These are phyloP conservation scores for Drosophila insularis DNA, from an alignment of 1,140 invertebrate genomes.

Conservation along the genomic window DNA sequence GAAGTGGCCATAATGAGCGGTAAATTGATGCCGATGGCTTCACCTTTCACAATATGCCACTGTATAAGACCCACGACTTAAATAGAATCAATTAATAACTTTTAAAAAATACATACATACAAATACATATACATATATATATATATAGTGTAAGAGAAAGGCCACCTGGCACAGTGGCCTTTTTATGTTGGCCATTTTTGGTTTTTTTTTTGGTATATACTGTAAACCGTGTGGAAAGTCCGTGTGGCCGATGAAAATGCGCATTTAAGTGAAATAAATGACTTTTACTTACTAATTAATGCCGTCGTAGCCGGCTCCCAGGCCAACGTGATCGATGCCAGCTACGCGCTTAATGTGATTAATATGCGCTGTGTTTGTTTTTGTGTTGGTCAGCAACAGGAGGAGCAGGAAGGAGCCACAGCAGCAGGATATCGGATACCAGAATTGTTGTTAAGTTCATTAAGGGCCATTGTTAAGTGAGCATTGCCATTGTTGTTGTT, in stretches of 20 bases:
- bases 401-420: slow-evolving; percentile 19
- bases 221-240: slow-evolving; percentile 4
- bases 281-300: slow-evolving; percentile 93
- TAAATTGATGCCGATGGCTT: slow-evolving; percentile 56
- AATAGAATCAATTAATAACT: slow-evolving; percentile 80
- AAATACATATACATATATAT: background rate
- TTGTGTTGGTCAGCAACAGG: slow-evolving; percentile 35
- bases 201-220: background rate
- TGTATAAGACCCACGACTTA: slow-evolving; percentile 65
- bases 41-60: slow-evolving; percentile 68
- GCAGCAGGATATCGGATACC: slow-evolving; percentile 54
- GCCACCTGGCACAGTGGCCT: slow-evolving; percentile 45
- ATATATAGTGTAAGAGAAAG: background rate
- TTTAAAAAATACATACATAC: slow-evolving; percentile 34
- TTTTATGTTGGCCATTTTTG: background rate
- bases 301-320: slow-evolving; percentile 94
- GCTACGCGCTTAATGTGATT: slow-evolving; percentile 94
- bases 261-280: slow-evolving; percentile 80
- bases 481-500: slow-evolving; percentile 39
- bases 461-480: slow-evolving; percentile 65
- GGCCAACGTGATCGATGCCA: slow-evolving; percentile 93
- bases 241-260: slow-evolving; percentile 49
- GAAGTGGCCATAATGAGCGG: slow-evolving; percentile 59
- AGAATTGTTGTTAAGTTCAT: slow-evolving; percentile 62
- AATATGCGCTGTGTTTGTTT: slow-evolving; percentile 89